phyloP scores from a whole-genome alignment of 1,140 invertebrate genomes.

The Macrostomum lignano region DNA sequence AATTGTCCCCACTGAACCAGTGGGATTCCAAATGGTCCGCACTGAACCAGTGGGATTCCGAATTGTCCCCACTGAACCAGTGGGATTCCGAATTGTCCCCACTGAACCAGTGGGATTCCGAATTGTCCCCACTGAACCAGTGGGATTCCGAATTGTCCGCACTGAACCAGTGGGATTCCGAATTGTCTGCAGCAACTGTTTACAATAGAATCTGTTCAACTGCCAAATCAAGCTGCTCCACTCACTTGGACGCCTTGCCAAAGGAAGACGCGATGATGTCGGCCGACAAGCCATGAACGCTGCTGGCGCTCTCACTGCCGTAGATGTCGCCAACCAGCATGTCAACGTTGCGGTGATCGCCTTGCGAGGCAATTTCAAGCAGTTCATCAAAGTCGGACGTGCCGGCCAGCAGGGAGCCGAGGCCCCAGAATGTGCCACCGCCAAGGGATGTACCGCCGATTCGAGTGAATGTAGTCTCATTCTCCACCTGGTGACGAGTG shows the following conservation, averaged over 20 bases:
- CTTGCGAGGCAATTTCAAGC: slow-evolving; percentile 38
- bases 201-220: no score
- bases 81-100: no score
- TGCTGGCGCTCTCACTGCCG: slow-evolving; percentile 33
- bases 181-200: no score
- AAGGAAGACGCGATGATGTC: slow-evolving; percentile 48
- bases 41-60: no score
- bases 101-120: no score
- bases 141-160: no score
- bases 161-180: no score
- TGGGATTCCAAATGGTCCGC: no score
- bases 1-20: no score
- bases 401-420: slow-evolving; percentile 41
- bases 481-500: slow-evolving; percentile 35
- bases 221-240: no score
- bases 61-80: no score
- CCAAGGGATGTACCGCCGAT: slow-evolving; percentile 45
- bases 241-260: slow-evolving; percentile 34
- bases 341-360: slow-evolving; percentile 43
- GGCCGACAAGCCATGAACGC: slow-evolving; percentile 36
- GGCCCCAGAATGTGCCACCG: slow-evolving; percentile 46
- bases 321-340: slow-evolving; percentile 48
- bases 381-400: slow-evolving; percentile 45
- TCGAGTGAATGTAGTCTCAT: slow-evolving; percentile 39
- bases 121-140: no score